Evolutionary conservation across 2,113 vertebrate species (phyloP).

Genomic region (Nanorana parkeri): DNA sequence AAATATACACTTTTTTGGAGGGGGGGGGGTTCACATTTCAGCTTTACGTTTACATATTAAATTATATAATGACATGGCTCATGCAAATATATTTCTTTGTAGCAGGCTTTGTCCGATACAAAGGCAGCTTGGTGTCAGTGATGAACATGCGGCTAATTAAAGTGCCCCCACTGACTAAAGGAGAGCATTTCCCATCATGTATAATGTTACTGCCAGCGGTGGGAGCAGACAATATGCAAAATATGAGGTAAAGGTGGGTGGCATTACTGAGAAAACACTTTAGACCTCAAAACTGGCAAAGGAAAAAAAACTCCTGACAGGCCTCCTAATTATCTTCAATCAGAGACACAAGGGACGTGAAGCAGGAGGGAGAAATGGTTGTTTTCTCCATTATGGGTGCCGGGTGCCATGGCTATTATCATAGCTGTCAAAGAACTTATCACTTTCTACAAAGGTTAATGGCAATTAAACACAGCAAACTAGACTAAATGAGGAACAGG

Average conservation of each 20-base stretch:
- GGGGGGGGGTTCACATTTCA: too few species aligned
- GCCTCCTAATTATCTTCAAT: conserved; percentile 81
- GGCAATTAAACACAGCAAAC: conserved; percentile 87
- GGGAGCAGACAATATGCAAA: conserved; percentile 78
- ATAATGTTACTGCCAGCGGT: conserved; percentile 69
- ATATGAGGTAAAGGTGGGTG: conserved; percentile 72
- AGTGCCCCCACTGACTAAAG: conserved; percentile 72
- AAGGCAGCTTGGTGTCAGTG: conserved; percentile 75
- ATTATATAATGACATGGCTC: too few species aligned
- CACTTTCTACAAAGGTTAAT: conserved; percentile 87
- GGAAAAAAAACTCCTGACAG: conserved; percentile 78
- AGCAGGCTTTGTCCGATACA: conserved; percentile 66
- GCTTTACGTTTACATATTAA: too few species aligned
- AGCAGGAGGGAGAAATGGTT: conserved; percentile 74
- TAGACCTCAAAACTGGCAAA: conserved; percentile 68
- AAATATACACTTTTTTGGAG: too few species aligned
- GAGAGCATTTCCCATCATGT: conserved; percentile 74
- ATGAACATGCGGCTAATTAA: conserved; percentile 82
- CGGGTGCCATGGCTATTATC: conserved; percentile 80
- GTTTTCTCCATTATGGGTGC: conserved; percentile 78
- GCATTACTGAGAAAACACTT: conserved; percentile 68
- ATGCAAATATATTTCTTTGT: conserved; percentile 34
- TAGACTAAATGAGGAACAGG: conserved; percentile 82
- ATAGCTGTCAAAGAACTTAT: conserved; percentile 84
- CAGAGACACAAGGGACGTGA: conserved; percentile 76